These are phyloP conservation scores for Melangyna quadrimaculata DNA, from an alignment of 2,888 invertebrate genomes.

Conservation along the genomic window DNA sequence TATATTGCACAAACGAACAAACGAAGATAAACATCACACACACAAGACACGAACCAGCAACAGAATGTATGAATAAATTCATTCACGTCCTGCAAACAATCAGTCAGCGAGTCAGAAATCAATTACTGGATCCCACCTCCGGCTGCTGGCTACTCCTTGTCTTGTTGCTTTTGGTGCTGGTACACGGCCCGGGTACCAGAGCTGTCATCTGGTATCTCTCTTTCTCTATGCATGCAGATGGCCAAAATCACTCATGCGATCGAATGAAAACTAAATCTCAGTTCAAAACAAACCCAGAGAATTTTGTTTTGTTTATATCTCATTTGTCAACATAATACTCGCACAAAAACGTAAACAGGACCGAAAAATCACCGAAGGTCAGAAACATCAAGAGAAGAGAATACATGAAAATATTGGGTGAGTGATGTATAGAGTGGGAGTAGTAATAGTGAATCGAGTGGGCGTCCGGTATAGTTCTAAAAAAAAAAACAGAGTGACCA, in stretches of 20 bases:
- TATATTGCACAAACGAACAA: conserved; percentile 36
- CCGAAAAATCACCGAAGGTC: conserved; percentile 62
- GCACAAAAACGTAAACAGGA: conserved; percentile 58
- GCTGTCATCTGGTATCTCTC: conserved; percentile 3
- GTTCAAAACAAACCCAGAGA: conserved; percentile 40
- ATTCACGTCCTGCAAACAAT: conserved; percentile 66
- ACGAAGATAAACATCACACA: conserved; percentile 30
- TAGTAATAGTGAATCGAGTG: too few species aligned
- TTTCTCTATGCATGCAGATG: conserved; percentile 53
- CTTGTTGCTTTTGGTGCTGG: not conserved
- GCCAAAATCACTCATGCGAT: conserved; percentile 63
- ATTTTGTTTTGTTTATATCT: conserved; percentile 67
- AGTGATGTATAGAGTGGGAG: not conserved
- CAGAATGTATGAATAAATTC: conserved; percentile 62
- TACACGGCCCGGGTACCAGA: not conserved
- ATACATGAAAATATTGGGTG: conserved; percentile 44
- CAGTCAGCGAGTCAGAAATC: conserved; percentile 69
- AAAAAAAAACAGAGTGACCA: not conserved
- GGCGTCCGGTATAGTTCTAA: not conserved
- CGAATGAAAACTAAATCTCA: conserved; percentile 57
- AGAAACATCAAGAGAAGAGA: conserved; percentile 35
- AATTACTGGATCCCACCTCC: conserved; percentile 50
- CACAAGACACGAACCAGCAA: not conserved
- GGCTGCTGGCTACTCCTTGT: too few species aligned
- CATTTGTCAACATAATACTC: conserved; percentile 65